Conservation (phyloP, 2,888 invertebrate species). For the Stenodera caucasica region DNA sequence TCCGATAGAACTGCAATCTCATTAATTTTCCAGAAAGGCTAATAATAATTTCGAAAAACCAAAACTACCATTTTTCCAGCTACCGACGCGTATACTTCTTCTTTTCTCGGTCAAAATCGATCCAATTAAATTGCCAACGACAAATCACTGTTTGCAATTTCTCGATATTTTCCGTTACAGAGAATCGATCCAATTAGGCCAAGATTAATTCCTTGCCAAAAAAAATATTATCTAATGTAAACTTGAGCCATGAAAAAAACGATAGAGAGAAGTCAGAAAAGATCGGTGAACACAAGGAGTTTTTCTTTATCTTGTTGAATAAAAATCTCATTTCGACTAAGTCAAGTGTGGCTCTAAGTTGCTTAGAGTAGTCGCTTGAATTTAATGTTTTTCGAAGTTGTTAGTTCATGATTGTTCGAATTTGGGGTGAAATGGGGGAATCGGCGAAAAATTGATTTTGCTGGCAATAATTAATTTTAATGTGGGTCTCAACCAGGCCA, state of each 20-base stretch:
- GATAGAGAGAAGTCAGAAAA: too few relatives aligned
- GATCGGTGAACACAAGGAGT: too few relatives aligned
- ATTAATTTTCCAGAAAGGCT: too few relatives aligned
- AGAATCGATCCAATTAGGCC: not conserved
- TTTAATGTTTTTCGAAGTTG: constrained; percentile 37
- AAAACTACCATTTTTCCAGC: too few relatives aligned
- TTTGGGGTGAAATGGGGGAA: too few relatives aligned
- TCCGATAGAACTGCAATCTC: too few relatives aligned
- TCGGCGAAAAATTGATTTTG: too few relatives aligned
- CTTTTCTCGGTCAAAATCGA: not conserved
- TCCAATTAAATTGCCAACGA: constrained; percentile 7
- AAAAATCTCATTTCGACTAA: not conserved
- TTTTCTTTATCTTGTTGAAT: not conserved
- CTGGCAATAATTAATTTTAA: not conserved
- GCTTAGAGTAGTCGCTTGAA: constrained; percentile 29
- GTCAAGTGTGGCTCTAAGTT: constrained; percentile 10
- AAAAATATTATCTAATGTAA: too few relatives aligned
- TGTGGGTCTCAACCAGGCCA: constrained; percentile 11
- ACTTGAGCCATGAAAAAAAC: too few relatives aligned
- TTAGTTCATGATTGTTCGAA: not conserved
- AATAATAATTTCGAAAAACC: too few relatives aligned
- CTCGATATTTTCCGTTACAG: not conserved
- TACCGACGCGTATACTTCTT: too few relatives aligned
- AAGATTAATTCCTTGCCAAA: too few relatives aligned
- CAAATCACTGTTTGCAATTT: not conserved